These are phyloP conservation scores for Oostethus manadensis DNA, from an alignment of 2,113 vertebrate genomes.

Conservation along the genomic window DNA sequence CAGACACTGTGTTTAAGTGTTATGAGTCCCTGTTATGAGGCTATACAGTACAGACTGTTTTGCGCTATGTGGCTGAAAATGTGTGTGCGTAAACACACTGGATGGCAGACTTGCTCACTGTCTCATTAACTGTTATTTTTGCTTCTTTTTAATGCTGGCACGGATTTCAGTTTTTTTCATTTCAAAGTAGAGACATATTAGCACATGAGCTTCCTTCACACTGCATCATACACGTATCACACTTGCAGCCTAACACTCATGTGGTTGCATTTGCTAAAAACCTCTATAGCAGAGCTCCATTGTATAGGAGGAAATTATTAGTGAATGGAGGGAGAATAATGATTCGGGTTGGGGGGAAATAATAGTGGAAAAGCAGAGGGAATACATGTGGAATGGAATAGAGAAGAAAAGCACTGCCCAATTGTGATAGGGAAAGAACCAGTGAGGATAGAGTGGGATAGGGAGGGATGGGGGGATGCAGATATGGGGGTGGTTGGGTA, in stretches of 20 bases:
- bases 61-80: too few species aligned
- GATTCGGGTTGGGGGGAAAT: constrained; percentile 59
- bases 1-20: too few species aligned
- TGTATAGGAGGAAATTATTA: constrained; percentile 29
- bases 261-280: constrained; percentile 31
- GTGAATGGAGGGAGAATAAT: constrained; percentile 54
- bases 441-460: constrained; percentile 48
- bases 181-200: neutral
- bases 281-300: constrained; percentile 21
- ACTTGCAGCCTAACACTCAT: constrained; percentile 11
- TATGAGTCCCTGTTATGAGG: too few species aligned
- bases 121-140: too few species aligned
- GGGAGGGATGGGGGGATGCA: constrained; percentile 77
- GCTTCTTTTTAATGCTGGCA: too few species aligned
- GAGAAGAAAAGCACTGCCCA: constrained; percentile 57
- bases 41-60: too few species aligned
- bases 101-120: too few species aligned
- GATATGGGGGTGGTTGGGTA: constrained; percentile 88
- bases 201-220: neutral
- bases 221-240: constrained; percentile 9
- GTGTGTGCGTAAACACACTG: too few species aligned
- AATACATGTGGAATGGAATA: constrained; percentile 65
- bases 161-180: neutral
- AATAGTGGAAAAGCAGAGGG: constrained; percentile 51
- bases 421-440: constrained; percentile 58